These are phyloP conservation scores for Catonia carolina DNA, from an alignment of 2,888 invertebrate species.

Conservation along the genomic window DNA sequence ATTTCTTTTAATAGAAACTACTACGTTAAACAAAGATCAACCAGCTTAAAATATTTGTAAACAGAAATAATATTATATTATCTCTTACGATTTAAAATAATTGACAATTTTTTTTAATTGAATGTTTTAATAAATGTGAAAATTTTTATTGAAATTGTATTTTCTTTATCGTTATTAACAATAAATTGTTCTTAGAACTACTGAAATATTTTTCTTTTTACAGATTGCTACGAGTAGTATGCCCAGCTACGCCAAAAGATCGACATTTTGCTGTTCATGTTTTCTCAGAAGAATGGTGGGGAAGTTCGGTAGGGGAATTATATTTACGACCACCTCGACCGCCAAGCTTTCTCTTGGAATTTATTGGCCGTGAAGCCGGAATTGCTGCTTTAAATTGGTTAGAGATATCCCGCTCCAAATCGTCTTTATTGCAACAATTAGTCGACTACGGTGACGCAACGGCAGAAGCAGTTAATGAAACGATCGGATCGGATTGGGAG, in stretches of 20 bases:
- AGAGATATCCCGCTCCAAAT: conserved; percentile 60
- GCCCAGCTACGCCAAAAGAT: conserved; percentile 62
- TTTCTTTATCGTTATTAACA: too few relatives aligned
- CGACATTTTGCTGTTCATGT: conserved; percentile 64
- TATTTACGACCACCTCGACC: conserved; percentile 45
- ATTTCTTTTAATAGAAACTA: too few relatives aligned
- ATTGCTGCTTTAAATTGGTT: conserved; percentile 64
- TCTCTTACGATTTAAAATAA: too few relatives aligned
- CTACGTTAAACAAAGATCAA: too few relatives aligned
- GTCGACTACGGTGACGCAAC: conserved; percentile 51
- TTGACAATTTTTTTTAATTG: too few relatives aligned
- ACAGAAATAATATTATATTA: too few relatives aligned
- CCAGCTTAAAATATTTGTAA: too few relatives aligned
- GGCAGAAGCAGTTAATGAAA: conserved; percentile 56
- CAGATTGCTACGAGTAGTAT: conserved; percentile 58
- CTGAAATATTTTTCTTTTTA: conserved; percentile 21
- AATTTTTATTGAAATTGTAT: too few relatives aligned
- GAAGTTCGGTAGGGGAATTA: conserved; percentile 37
- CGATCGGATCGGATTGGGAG: conserved; percentile 47
- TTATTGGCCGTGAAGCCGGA: conserved; percentile 66
- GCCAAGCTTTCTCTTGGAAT: conserved; percentile 65
- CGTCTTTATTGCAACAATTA: conserved; percentile 42
- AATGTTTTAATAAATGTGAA: too few relatives aligned
- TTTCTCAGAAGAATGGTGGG: conserved; percentile 73
- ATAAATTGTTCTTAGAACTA: too few relatives aligned